A percentile compares a stretch with the other conserved stretches of the same genome.
Conservation (phyloP, 2,888 invertebrate genomes). For the Apodemia duryi region DNA sequence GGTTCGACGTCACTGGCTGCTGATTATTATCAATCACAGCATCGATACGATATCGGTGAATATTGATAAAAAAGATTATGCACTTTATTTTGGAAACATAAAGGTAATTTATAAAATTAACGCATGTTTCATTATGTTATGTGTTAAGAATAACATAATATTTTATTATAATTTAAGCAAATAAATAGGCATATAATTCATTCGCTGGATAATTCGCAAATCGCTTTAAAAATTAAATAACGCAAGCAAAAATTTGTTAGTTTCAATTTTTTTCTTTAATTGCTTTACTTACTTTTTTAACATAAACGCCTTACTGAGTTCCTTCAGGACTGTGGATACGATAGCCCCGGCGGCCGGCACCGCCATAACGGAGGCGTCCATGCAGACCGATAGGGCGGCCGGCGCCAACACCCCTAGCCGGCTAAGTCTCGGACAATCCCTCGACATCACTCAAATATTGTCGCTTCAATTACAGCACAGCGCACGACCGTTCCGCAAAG, state of each 20-base stretch:
- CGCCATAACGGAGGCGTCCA: slow-evolving; percentile 70
- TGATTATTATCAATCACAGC: background rate
- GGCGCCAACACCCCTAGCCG: slow-evolving; percentile 68
- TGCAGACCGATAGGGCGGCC: slow-evolving; percentile 66
- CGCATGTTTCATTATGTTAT: background rate
- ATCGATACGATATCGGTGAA: background rate
- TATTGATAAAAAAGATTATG: slow-evolving; percentile 3
- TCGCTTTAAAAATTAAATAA: background rate
- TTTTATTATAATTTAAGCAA: too few relatives aligned
- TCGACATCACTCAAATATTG: slow-evolving; percentile 51
- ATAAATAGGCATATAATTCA: background rate
- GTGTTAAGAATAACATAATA: too few relatives aligned
- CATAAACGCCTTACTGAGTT: slow-evolving; percentile 73
- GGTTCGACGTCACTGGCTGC: background rate
- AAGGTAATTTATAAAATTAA: background rate
- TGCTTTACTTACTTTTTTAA: slow-evolving; percentile 62
- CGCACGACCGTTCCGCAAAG: slow-evolving; percentile 66
- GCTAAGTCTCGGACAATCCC: slow-evolving; percentile 52
- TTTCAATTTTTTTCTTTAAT: background rate
- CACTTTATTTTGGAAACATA: background rate
- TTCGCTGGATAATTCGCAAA: slow-evolving; percentile 6
- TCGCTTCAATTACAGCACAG: slow-evolving; percentile 18
- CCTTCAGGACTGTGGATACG: slow-evolving; percentile 68
- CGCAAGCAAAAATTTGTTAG: background rate
- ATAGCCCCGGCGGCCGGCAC: slow-evolving; percentile 72